Percentiles rank a stretch among this genome's conserved stretches.
Conservation (phyloP, 2,888 invertebrate genomes). For the Amorpha juglandis region DNA sequence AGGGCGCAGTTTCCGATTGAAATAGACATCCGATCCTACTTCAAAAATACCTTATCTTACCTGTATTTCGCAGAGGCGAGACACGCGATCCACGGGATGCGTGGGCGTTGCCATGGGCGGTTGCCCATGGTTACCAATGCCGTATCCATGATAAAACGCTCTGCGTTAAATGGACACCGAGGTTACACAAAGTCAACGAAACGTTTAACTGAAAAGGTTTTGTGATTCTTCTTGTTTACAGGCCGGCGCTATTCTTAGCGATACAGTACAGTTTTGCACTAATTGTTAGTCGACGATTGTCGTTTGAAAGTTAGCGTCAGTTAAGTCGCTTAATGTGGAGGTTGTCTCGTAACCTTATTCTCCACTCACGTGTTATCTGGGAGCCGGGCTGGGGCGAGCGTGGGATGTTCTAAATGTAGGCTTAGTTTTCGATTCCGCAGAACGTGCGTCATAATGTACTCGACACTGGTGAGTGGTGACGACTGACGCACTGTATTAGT, state of each 20-base stretch:
- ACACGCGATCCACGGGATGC: conserved; percentile 48
- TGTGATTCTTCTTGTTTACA: background rate
- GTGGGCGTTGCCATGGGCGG: conserved; percentile 63
- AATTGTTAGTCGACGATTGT: conserved; percentile 31
- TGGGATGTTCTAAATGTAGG: conserved; percentile 59
- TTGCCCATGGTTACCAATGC: conserved; percentile 41
- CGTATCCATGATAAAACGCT: conserved; percentile 41
- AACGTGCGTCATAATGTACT: conserved; percentile 63
- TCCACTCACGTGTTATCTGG: conserved; percentile 47
- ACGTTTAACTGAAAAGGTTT: background rate
- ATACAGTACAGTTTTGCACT: background rate
- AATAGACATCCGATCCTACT: conserved; percentile 50
- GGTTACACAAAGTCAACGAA: conserved; percentile 26
- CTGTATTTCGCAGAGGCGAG: conserved; percentile 40
- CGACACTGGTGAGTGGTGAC: conserved; percentile 45
- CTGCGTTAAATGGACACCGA: conserved; percentile 30
- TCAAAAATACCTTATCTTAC: conserved; percentile 53
- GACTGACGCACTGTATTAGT: conserved; percentile 40
- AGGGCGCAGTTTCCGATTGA: conserved; percentile 43
- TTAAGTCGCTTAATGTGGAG: conserved; percentile 46
- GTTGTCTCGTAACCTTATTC: conserved; percentile 55
- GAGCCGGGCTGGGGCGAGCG: conserved; percentile 41
- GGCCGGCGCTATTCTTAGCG: background rate
- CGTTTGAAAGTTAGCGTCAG: conserved; percentile 38
- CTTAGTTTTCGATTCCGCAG: conserved; percentile 57